Base-by-base conservation (phyloP, 1,140 invertebrate genomes). In the Sycophila sp. region DNA sequence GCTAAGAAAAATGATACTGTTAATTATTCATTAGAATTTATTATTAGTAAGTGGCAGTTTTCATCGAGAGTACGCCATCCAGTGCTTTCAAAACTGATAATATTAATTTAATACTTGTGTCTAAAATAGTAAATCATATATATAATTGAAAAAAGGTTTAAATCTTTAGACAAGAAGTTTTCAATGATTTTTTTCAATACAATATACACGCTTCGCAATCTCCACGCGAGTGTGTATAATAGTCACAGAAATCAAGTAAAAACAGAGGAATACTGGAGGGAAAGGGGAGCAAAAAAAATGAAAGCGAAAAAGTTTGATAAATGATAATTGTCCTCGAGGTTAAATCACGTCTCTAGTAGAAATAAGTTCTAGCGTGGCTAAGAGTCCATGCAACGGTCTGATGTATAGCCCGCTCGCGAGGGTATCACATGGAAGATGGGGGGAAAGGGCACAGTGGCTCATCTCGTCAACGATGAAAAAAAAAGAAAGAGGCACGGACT, bases 171-270 rank as follows among this genome's bases (percentile, higher is more conserved):
- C n/a, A n/a, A n/a, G n/a, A n/a, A n/a, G n/a, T n/a, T n/a, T n/a
- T n/a, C n/a, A n/a, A n/a, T n/a, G n/a, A n/a, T n/a, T n/a, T n/a
- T n/a, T n/a, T 36, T 36, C 5, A 36, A 36, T 11, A 36, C 5
- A 36, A 36, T 36, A 36, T 36, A 36, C 34, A 11, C 5, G 34
- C 34, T 36, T 36, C 40, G 4, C 40, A 42, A 42, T 3, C 13
- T 15, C 4, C 40, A 4, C 40, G 40, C 4, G 42, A 30, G 56
- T 45, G 65, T n/a, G 4, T 45, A 8, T 6, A 45, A 45, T 13
- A 19, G 2, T n/a, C 40, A 22, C 40, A n/a, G 3, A 71, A 70
- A 71, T n/a, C n/a, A n/a, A n/a, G n/a, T n/a, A 67, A 60, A n/a
- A 51, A 11, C 45, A 47, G 40, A 56, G 38, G 63, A 66, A 19